phyloP scores from a whole-genome alignment of 2,888 invertebrate genomes.

The Leptarthrus brevirostris region DNA sequence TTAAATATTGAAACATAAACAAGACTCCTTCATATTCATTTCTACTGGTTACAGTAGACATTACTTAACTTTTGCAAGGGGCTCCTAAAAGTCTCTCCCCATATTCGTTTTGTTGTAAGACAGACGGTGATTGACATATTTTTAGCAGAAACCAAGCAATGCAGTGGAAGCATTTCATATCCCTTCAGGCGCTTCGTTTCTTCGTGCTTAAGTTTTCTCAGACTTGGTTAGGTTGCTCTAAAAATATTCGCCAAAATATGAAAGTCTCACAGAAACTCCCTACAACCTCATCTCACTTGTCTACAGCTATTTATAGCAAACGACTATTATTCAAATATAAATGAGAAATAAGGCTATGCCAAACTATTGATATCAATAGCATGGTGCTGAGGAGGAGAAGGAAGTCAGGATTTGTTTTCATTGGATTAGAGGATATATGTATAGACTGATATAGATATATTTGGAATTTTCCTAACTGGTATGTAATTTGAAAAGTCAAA shows the following conservation, averaged over 20 bases:
- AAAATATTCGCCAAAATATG: constrained; percentile 29
- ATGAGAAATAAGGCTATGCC: constrained; percentile 18
- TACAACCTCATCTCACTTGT: constrained; percentile 10
- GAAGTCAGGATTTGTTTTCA: constrained; percentile 10
- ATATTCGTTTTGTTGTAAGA: background rate
- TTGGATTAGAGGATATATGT: constrained; percentile 7
- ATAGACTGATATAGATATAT: constrained; percentile 6
- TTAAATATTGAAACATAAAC: constrained; percentile 22
- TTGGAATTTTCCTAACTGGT: constrained; percentile 23
- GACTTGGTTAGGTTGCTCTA: constrained; percentile 1
- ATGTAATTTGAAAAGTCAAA: too few species aligned
- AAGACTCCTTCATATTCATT: constrained; percentile 1
- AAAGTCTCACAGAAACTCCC: background rate
- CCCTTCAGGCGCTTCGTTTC: background rate
- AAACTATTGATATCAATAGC: constrained; percentile 13
- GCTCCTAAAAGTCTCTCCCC: constrained; percentile 18
- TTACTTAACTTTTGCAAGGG: constrained; percentile 9
- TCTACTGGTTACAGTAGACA: background rate
- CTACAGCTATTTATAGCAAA: constrained; percentile 36
- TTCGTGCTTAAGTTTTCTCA: constrained; percentile 1
- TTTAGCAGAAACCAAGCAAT: constrained; percentile 24
- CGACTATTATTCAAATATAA: constrained; percentile 30
- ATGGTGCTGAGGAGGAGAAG: background rate
- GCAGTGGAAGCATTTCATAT: constrained; percentile 1
- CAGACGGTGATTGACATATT: constrained; percentile 48